Base-by-base conservation (phyloP, 1,140 invertebrate species). In the Liolophura sinensis region DNA sequence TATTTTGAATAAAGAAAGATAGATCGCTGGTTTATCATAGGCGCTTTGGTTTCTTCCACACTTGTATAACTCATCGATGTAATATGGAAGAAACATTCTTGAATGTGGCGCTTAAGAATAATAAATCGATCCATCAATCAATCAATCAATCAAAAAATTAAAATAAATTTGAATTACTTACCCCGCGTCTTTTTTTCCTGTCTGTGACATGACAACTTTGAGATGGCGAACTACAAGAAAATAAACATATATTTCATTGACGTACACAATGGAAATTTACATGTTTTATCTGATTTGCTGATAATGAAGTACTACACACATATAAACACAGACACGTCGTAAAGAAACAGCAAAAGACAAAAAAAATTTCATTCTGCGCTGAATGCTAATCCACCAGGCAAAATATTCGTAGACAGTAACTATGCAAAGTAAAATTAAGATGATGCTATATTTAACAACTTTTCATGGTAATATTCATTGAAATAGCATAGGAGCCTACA, bases 161-260 rank as follows among this genome's bases (percentile, higher is more conserved):
- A 60, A 15, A 55, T 50, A 24, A 3, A 7, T 60, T 12, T 54
- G 27, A 70, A 63, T 11, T 60, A 82, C 83, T 82, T 76, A 86
- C 85, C 73, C 85, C 85, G 68, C 85, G 68, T 69, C 85, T 71
- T 68, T 85, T 85, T 74, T 86, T 86, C 51, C 85, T 71, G 67
- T 85, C 85, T 55, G 81, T 75, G 57, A 85, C 77, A 56, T 85
- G 82, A 74, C 85, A 86, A 68, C 84, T 85, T 59, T 85, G 84
- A 24, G 83, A 82, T 1, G 84, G 83, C 1, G 84, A 85, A 58
- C 84, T 85, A 73, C 25, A 80, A 76, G 57, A 48, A 61, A 69
- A 69, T 57, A 55, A 64, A 54, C n/a, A 49, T 58, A 63, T 22
- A 55, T 9, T 59, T 56, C 56, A 40, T 1, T 55, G 9, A 55